Conservation (phyloP, 2,797 vertebrate genomes). For the Eupleurogrammus muticus region DNA sequence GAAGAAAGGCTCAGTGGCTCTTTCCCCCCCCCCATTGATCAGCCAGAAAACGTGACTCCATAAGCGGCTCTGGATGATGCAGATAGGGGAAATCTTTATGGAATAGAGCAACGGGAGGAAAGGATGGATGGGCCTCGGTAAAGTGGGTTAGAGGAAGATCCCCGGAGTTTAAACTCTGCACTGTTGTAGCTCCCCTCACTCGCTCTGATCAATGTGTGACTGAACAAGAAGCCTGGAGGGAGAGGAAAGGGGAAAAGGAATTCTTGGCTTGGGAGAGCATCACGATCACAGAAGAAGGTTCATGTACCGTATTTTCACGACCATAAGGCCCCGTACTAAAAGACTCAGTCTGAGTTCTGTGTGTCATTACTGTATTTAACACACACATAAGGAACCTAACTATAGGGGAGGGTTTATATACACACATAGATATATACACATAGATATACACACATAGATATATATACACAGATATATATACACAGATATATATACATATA, state of each 20-base stretch:
- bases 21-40: slow-evolving; percentile 64
- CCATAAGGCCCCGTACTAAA: too few relatives aligned
- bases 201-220: slow-evolving; percentile 39
- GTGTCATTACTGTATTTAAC: too few relatives aligned
- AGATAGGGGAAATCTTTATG: slow-evolving; percentile 59
- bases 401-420: too few relatives aligned
- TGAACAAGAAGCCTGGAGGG: neutral
- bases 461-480: too few relatives aligned
- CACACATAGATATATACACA: too few relatives aligned
- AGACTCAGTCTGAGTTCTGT: too few relatives aligned
- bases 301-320: too few relatives aligned
- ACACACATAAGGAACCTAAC: too few relatives aligned
- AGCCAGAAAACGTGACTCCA: slow-evolving; percentile 50
- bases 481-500: too few relatives aligned
- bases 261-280: neutral
- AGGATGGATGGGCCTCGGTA: slow-evolving; percentile 28
- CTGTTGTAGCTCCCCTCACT: slow-evolving; percentile 43
- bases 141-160: slow-evolving; percentile 68
- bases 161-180: slow-evolving; percentile 49
- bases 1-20: slow-evolving; percentile 45
- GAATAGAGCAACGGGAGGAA: slow-evolving; percentile 28
- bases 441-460: too few relatives aligned
- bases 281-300: neutral
- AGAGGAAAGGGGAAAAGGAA: neutral
- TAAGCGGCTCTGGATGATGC: slow-evolving; percentile 50